Evolutionary conservation across 1,140 invertebrate species (phyloP), one percentile per base, ranked within the genome.

Genomic region (Hyphantria cunea): DNA sequence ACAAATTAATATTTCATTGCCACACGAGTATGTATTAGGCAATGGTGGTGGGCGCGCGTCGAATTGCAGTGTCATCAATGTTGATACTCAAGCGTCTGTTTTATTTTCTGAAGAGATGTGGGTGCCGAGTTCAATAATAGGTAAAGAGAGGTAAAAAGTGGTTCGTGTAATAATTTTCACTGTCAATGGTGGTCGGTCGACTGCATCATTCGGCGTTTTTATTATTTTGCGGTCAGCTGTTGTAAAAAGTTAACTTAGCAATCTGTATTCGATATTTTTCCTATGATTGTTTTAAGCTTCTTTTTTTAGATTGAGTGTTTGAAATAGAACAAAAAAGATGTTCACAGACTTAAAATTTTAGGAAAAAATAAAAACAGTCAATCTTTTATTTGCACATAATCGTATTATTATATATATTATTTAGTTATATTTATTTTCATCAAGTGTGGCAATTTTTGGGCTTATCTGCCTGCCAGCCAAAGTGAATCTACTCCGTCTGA

Each of bases 1-100:
- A 66, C 78, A 82, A 82, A 88, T 87, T 89, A 82, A 85, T 82
- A 86, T 84, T 86, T 82, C 65, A 75, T 74, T 76, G 75, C 37
- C 70, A 62, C 70, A 25, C 17, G 17, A 5, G 17, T 5, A 25
- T 25, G 17, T 25, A 25, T 25, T 25, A 25, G 17, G 17, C 31
- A 12, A 47, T 15, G 44, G 42, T 50, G 39, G 50, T 47, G 42
- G 50, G 37, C 41, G 56, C 56, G 56, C 56, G 42, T 60, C 56
- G 32, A 60, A 60, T 60, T 37, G 47, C 14, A 34, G 55, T 44
- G 45, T 44, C 45, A 33, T 34, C 34, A 42, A 39, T 25, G 6
- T 17, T 33, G 47, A 33, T 39, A 33, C 44, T 32, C 17, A 25
- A 25, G 17, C 17, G 17, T 25, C 55, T 62, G 49, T 48, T 48